Evolutionary conservation across 2,888 invertebrate species (phyloP).

Genomic region (Nemapogon koenigi): DNA sequence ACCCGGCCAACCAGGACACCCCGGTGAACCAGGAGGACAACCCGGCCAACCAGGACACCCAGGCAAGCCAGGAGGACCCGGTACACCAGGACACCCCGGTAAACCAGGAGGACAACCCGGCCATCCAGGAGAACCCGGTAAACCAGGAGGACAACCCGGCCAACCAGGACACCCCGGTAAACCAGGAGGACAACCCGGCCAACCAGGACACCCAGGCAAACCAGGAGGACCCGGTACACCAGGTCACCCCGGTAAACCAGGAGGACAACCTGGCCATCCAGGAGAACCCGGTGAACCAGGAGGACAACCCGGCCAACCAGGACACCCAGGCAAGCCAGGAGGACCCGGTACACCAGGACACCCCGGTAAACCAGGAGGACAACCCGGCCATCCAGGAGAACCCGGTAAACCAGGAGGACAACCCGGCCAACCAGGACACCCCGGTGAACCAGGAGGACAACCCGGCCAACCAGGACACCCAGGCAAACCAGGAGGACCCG

Average conservation of each 20-base stretch:
- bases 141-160: neutral
- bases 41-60: neutral
- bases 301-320: neutral
- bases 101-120: neutral
- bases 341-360: conserved; percentile 3
- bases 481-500: conserved; percentile 13
- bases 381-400: conserved; percentile 15
- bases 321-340: conserved; percentile 2
- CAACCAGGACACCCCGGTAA: conserved; percentile 10
- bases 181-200: conserved; percentile 4
- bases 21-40: neutral
- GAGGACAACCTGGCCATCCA: conserved; percentile 4
- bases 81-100: neutral
- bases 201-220: neutral
- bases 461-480: conserved; percentile 18
- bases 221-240: conserved; percentile 9
- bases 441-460: conserved; percentile 13
- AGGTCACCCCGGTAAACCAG: conserved; percentile 7
- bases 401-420: conserved; percentile 9
- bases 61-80: neutral
- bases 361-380: conserved; percentile 12
- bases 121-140: neutral
- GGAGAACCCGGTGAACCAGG: conserved; percentile 1
- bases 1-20: neutral
- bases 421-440: conserved; percentile 7